Conservation (phyloP, 2,113 vertebrate genomes). For the Chlorocebus sabaeus region DNA sequence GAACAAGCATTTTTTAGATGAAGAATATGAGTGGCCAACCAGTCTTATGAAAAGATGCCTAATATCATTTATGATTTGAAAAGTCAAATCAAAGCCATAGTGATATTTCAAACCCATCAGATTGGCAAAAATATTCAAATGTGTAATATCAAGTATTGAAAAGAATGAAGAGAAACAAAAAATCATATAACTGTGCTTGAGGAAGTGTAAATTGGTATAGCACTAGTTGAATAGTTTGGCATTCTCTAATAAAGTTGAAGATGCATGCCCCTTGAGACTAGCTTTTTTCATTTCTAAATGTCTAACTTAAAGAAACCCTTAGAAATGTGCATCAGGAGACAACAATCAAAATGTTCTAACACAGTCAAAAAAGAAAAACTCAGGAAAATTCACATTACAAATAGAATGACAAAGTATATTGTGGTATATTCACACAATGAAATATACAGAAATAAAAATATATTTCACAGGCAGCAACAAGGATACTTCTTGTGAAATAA, state of each 20-base stretch:
- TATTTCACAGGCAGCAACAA: background rate
- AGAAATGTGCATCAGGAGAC: background rate
- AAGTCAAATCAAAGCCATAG: background rate
- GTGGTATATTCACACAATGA: no score
- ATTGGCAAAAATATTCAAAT: background rate
- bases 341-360: background rate
- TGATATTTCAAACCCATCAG: background rate
- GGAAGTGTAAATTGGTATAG: background rate
- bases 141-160: background rate
- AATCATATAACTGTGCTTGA: rapidly evolving
- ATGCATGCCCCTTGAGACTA: no score
- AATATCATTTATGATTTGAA: background rate
- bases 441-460: background rate
- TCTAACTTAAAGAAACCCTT: background rate
- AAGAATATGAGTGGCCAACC: background rate
- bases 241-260: background rate
- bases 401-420: background rate
- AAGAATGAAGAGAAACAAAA: background rate
- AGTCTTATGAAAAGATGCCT: background rate
- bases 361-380: background rate
- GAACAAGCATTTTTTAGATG: background rate
- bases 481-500: background rate
- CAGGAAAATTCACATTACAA: background rate
- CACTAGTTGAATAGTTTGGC: background rate
- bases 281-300: background rate